Percentiles rank a stretch among this genome's conserved stretches.
Evolutionary conservation across 2,113 vertebrate species (phyloP).

Genomic region (Stercorarius parasiticus): DNA sequence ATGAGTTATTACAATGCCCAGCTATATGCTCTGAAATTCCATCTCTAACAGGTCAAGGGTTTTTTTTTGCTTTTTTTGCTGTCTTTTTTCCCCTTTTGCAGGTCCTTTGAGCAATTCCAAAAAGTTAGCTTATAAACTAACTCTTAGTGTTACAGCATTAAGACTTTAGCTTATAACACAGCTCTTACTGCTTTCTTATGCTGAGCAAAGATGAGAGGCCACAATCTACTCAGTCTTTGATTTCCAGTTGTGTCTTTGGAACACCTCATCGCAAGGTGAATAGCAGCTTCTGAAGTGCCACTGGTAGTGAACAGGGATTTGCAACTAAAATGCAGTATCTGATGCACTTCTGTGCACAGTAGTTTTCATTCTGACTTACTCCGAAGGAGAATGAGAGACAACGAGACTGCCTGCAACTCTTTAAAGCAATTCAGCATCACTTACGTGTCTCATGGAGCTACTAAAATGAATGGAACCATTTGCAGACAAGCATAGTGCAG

Average conservation of each 20-base stretch:
- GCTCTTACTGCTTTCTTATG: not conserved
- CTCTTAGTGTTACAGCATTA: rapidly evolving
- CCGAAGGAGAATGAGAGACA: not conserved
- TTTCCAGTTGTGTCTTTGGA: not conserved
- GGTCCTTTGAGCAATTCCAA: not conserved
- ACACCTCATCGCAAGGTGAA: not conserved
- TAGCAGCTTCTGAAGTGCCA: not conserved
- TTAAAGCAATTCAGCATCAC: not conserved
- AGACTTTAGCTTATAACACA: not conserved
- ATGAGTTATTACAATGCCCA: not conserved
- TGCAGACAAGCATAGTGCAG: not conserved
- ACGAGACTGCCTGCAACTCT: not conserved
- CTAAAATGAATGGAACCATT: not conserved
- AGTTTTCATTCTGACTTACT: not conserved
- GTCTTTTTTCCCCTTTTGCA: not conserved
- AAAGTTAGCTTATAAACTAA: not conserved
- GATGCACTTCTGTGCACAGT: not conserved
- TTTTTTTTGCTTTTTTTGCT: not conserved
- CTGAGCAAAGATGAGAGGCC: not conserved
- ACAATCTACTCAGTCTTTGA: not conserved
- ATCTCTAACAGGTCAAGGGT: not conserved
- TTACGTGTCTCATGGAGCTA: not conserved
- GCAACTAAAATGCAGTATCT: not conserved
- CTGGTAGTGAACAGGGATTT: not conserved
- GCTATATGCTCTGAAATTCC: not conserved